These are phyloP conservation scores for Tinea pellionella DNA, from an alignment of 2,888 invertebrate genomes.

Conservation along the genomic window DNA sequence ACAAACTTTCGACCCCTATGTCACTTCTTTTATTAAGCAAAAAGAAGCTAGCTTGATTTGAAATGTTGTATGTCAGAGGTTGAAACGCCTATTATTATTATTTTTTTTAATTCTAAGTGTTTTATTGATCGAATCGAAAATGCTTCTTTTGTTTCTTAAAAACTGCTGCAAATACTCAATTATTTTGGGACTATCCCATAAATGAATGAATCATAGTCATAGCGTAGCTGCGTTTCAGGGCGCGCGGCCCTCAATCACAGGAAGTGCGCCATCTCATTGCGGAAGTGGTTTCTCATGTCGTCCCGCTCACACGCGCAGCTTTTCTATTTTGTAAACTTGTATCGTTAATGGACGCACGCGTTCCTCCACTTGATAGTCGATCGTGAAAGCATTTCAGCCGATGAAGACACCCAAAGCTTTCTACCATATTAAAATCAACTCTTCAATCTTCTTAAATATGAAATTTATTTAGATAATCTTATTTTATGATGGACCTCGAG, in stretches of 20 bases:
- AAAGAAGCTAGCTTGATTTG: too few species aligned
- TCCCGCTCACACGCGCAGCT: slow-evolving; percentile 40
- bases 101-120: too few species aligned
- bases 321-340: slow-evolving; percentile 47
- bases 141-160: too few species aligned
- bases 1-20: too few species aligned
- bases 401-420: slow-evolving; percentile 12
- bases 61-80: too few species aligned
- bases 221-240: slow-evolving; percentile 18
- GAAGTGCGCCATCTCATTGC: slow-evolving; percentile 70
- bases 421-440: slow-evolving; percentile 5
- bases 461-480: neutral
- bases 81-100: too few species aligned
- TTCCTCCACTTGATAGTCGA: slow-evolving; percentile 42
- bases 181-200: neutral
- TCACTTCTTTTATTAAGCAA: too few species aligned
- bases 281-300: slow-evolving; percentile 65
- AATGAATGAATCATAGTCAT: neutral
- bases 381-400: slow-evolving; percentile 37
- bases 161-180: too few species aligned
- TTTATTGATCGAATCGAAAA: too few species aligned
- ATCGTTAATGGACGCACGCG: slow-evolving; percentile 42
- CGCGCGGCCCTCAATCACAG: slow-evolving; percentile 62
- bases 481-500: neutral
- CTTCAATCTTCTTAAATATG: neutral